Percentiles rank a stretch among this genome's conserved stretches.
These are phyloP conservation scores for Tinamus major DNA, from an alignment of 2,797 vertebrate genomes.

Conservation along the genomic window DNA sequence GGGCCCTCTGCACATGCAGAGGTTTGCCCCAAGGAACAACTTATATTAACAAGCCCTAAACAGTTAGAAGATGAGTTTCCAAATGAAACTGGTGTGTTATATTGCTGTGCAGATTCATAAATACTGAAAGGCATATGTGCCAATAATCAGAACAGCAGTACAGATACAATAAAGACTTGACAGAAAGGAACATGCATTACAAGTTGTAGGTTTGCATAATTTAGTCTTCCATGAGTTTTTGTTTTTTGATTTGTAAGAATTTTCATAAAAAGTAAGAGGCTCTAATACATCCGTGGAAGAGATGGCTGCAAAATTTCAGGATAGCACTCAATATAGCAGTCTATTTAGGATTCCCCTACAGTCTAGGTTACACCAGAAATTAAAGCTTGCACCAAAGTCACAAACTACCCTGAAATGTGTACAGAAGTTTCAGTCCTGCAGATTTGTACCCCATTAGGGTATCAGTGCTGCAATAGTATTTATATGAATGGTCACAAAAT, in stretches of 20 bases:
- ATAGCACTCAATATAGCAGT: background rate
- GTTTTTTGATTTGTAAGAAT: background rate
- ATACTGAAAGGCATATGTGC: background rate
- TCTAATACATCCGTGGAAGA: background rate
- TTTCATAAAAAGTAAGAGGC: background rate
- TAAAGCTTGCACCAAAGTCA: background rate
- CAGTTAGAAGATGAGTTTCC: background rate
- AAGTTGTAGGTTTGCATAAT: background rate
- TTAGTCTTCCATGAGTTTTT: background rate
- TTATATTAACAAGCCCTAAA: background rate
- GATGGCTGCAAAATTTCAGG: background rate
- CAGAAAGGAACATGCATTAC: background rate
- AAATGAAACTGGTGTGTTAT: background rate
- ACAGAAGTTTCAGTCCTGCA: background rate
- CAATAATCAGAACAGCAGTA: background rate
- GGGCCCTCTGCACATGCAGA: background rate
- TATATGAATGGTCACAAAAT: background rate
- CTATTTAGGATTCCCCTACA: background rate
- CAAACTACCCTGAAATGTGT: background rate
- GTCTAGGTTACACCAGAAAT: background rate
- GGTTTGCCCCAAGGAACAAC: background rate
- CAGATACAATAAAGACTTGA: background rate
- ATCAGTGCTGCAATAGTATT: background rate
- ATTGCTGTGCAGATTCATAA: background rate
- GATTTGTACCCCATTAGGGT: background rate